Evolutionary conservation across 2,797 vertebrate genomes (phyloP).

Genomic region (Enteromius argenteus): DNA sequence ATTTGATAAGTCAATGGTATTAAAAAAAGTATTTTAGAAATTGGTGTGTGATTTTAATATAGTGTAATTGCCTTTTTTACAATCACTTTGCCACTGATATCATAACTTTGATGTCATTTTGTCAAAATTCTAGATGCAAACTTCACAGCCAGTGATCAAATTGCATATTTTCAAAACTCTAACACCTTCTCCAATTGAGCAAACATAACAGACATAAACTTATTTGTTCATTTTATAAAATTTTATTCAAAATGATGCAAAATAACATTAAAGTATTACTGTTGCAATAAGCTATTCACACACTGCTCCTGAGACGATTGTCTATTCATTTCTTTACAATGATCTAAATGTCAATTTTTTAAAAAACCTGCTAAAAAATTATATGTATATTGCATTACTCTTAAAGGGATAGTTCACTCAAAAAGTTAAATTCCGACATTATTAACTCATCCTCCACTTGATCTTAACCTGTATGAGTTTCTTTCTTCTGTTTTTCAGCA

Average conservation of each 20-base stretch:
- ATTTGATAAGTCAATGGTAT: background rate
- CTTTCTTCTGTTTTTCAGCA: background rate
- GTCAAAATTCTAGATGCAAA: background rate
- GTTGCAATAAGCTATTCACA: background rate
- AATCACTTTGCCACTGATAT: background rate
- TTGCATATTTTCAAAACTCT: background rate
- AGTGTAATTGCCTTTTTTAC: background rate
- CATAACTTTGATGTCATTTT: background rate
- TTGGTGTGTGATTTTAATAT: background rate
- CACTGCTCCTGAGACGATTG: no score
- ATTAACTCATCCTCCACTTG: background rate
- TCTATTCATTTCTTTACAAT: background rate
- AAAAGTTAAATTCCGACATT: background rate
- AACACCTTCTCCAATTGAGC: background rate
- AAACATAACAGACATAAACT: background rate
- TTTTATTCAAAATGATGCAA: background rate
- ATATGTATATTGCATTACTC: background rate
- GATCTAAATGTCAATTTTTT: background rate
- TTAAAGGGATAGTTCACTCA: background rate
- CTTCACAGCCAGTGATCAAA: no score
- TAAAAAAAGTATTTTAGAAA: background rate
- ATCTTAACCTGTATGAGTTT: background rate
- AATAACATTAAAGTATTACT: background rate
- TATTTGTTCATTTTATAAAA: background rate
- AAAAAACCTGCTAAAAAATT: background rate